Conservation (phyloP, 2,797 vertebrate genomes). For the Gobionotothen gibberifrons region DNA sequence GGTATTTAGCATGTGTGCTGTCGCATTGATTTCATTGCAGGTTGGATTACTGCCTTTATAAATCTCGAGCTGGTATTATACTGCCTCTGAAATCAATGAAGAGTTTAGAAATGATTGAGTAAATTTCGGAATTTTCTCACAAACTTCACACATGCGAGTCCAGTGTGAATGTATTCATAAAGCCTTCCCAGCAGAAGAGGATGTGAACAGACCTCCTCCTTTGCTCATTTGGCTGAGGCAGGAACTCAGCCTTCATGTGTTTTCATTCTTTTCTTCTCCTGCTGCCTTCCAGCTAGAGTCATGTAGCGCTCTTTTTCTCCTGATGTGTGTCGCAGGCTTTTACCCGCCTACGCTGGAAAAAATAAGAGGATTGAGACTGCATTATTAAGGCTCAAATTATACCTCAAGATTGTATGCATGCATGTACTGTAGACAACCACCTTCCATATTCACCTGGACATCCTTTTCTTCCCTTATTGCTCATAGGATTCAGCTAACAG, state of each 20-base stretch:
- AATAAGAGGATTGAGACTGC: not conserved
- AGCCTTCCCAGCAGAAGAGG: constrained; percentile 19
- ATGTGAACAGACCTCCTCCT: constrained; percentile 40
- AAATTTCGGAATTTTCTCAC: constrained; percentile 34
- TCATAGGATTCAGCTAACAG: constrained; percentile 2
- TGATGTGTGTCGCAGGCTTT: constrained; percentile 39
- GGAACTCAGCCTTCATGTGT: constrained; percentile 25
- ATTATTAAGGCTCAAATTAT: not conserved
- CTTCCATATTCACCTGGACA: not conserved
- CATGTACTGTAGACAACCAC: no score
- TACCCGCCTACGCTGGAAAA: constrained; percentile 21
- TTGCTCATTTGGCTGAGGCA: constrained; percentile 31
- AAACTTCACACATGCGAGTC: constrained; percentile 11
- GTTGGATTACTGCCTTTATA: not conserved
- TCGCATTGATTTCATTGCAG: not conserved
- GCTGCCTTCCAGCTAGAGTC: constrained; percentile 45
- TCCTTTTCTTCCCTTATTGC: not conserved
- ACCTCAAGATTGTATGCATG: not conserved
- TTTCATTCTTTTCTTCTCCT: constrained; percentile 19
- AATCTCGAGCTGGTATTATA: not conserved
- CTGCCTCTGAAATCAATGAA: constrained; percentile 16
- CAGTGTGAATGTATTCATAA: constrained; percentile 36
- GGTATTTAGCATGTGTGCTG: not conserved
- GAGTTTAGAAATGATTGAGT: constrained; percentile 16
- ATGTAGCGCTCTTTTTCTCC: constrained; percentile 20